Percentiles rank a stretch among this genome's conserved stretches.
Conservation (phyloP, 2,888 invertebrate genomes). For the Tetranychus truncatus region DNA sequence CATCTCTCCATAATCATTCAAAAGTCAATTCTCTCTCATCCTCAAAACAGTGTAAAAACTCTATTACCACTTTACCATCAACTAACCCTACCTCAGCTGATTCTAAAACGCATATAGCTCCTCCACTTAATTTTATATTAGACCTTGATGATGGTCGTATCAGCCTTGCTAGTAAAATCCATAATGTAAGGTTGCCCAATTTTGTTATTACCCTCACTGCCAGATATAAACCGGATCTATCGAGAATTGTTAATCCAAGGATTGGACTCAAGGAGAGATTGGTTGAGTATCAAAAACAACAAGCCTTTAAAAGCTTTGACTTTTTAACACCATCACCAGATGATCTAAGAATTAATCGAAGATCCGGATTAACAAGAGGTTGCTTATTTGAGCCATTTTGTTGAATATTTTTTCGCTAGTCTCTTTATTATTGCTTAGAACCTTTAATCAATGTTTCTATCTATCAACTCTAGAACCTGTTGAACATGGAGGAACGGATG, state of each 20-base stretch:
- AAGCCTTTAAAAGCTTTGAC: conserved; percentile 35
- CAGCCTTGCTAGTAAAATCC: background rate
- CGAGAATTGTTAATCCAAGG: background rate
- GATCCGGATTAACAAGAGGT: background rate
- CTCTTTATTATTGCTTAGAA: too few relatives aligned
- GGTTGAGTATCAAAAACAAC: conserved; percentile 16
- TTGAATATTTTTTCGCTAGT: too few relatives aligned
- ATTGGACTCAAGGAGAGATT: conserved; percentile 11
- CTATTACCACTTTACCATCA: background rate
- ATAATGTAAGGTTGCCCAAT: background rate
- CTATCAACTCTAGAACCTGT: too few relatives aligned
- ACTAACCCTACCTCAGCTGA: background rate
- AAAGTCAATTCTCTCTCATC: too few relatives aligned
- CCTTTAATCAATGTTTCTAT: too few relatives aligned
- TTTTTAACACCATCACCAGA: conserved; percentile 46
- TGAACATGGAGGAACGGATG: too few relatives aligned
- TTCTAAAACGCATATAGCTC: background rate
- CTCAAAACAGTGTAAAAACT: too few relatives aligned
- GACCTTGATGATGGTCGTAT: background rate
- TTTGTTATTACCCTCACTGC: conserved; percentile 10
- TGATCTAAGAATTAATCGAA: conserved; percentile 35
- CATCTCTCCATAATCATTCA: too few relatives aligned
- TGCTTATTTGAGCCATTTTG: background rate
- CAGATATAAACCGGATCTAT: background rate
- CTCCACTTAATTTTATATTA: background rate